These are phyloP conservation scores for Albula glossodonta DNA, from an alignment of 2,113 vertebrate genomes.

Conservation along the genomic window DNA sequence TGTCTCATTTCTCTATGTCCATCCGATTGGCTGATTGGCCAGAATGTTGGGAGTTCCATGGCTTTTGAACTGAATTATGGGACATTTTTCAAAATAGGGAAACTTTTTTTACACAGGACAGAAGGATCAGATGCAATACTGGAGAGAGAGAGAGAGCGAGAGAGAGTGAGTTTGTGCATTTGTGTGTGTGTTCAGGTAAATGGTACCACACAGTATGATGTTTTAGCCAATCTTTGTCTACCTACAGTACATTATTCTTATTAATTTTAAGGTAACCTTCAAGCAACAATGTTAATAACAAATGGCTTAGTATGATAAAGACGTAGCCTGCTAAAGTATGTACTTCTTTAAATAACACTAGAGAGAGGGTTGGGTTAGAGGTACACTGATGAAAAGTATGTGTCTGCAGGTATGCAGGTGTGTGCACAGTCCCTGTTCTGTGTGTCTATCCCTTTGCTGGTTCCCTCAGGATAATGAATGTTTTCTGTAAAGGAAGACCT, in stretches of 20 bases:
- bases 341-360: neutral
- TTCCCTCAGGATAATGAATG: no score
- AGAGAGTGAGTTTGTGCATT: neutral
- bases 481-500: no score
- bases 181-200: slow-evolving; percentile 9
- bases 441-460: no score
- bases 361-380: no score
- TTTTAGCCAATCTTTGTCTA: slow-evolving; percentile 22
- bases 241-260: neutral
- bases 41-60: neutral
- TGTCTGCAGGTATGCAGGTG: no score
- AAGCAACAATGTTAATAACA: neutral
- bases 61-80: neutral
- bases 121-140: slow-evolving; percentile 14
- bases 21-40: no score
- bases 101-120: slow-evolving; percentile 18
- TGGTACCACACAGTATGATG: neutral
- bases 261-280: neutral
- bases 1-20: no score
- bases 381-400: no score
- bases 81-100: neutral
- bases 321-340: neutral
- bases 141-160: neutral
- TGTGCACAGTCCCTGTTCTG: no score
- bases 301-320: neutral